A percentile compares a stretch with the other conserved stretches of the same genome.
Conservation (phyloP, 1,140 invertebrate genomes). For the Plodia interpunctella region DNA sequence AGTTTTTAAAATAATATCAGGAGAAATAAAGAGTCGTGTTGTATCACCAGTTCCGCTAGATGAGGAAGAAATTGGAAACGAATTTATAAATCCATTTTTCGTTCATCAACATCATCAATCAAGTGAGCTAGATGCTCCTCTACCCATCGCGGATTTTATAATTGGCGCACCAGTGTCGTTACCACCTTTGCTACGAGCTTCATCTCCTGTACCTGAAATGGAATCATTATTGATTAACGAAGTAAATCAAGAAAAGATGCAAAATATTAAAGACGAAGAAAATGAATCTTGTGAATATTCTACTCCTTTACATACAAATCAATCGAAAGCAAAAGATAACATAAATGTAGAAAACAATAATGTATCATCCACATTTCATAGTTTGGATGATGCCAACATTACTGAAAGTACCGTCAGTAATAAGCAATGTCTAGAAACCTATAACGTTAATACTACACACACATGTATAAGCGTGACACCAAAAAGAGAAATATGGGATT, state of each 20-base stretch:
- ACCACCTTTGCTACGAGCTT: constrained; percentile 45
- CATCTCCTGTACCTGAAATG: constrained; percentile 41
- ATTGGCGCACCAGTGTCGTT: constrained; percentile 73
- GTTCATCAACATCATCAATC: constrained; percentile 37
- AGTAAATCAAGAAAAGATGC: not conserved
- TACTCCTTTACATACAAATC: constrained; percentile 22
- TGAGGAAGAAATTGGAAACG: constrained; percentile 41
- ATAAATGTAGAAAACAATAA: constrained; percentile 11
- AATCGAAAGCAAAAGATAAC: constrained; percentile 8
- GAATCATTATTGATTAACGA: constrained; percentile 40
- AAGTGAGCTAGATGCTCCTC: constrained; percentile 28
- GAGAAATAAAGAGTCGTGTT: constrained; percentile 30
- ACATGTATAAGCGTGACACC: constrained; percentile 30
- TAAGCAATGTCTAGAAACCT: constrained; percentile 10
- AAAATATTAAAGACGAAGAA: constrained; percentile 14
- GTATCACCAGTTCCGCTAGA: constrained; percentile 30
- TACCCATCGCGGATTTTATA: constrained; percentile 62
- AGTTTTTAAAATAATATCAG: constrained; percentile 56
- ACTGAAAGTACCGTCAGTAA: constrained; percentile 20
- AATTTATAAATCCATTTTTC: constrained; percentile 59
- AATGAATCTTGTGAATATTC: constrained; percentile 20
- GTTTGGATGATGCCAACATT: constrained; percentile 29
- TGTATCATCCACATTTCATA: constrained; percentile 28
- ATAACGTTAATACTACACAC: constrained; percentile 16
- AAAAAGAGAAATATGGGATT: constrained; percentile 72